These are phyloP conservation scores for Phymorhynchus buccinoides DNA, from an alignment of 1,140 invertebrate genomes.

Conservation along the genomic window DNA sequence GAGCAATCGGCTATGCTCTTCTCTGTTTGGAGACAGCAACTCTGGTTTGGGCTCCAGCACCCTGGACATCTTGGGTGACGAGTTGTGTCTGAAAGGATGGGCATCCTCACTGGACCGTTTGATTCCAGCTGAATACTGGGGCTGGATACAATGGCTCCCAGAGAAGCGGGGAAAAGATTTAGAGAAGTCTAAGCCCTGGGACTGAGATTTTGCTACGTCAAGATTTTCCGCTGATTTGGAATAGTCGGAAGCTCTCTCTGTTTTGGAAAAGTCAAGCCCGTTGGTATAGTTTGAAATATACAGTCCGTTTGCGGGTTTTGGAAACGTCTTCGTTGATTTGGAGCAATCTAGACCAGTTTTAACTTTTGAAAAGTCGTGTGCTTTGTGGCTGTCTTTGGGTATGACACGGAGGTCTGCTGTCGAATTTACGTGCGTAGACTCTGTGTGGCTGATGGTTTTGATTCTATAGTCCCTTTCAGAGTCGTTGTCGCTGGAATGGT, in stretches of 20 bases:
- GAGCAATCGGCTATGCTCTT: slow-evolving; percentile 9
- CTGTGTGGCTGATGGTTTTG: neutral
- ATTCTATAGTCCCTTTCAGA: neutral
- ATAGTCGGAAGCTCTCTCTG: neutral
- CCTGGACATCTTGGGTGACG: slow-evolving; percentile 8
- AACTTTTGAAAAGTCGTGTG: neutral
- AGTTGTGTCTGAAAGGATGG: neutral
- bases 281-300: neutral
- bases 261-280: slow-evolving; percentile 1
- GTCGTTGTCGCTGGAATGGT: slow-evolving; percentile 21
- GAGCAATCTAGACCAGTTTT: neutral
- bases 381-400: slow-evolving; percentile 4
- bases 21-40: slow-evolving; percentile 10
- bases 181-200: neutral
- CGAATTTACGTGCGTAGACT: neutral
- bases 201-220: neutral
- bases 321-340: neutral
- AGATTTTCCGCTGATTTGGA: neutral
- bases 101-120: neutral
- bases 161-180: slow-evolving; percentile 19
- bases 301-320: neutral
- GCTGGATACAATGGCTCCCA: neutral
- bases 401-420: neutral
- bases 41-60: slow-evolving; percentile 25
- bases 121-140: neutral